Evolutionary conservation across 2,888 invertebrate genomes (phyloP), one percentile per base, ranked within the genome.

Genomic region (Stenoptilia bipunctidactyla): DNA sequence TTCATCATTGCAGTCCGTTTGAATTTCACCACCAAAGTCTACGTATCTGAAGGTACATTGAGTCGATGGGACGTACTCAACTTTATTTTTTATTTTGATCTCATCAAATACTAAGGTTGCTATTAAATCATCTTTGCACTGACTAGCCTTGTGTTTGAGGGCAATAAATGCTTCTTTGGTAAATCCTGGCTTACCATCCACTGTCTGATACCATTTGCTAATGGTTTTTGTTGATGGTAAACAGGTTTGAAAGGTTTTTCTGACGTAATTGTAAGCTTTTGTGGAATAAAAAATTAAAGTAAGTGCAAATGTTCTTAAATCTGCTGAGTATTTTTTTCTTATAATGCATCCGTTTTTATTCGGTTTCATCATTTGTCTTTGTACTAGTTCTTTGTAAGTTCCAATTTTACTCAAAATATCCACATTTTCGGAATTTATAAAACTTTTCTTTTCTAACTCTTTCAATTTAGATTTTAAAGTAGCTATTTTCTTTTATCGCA

Each of bases 211-310:
- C 44, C 44, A 40, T 15, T 38, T 41, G 3, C 15, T 36, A 10
- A 43, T 15, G 14, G 9, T 36, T 15, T 14, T 36, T 5, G 15
- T 13, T n/a, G 15, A 13, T 13, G 13, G 15, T 14, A 36, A 15
- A 2, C 10, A 14, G 1, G 51, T 52, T 10, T 56, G 42, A 45
- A 61, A 68, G 33, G 46, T 50, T 46, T 10, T 33, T 33, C 33
- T 13, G 4, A 33, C 4, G 13, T 13, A 12, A 4, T 2, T 6
- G 13, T 12, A 63, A 1, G 55, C 64, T 44, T 52, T 55, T n/a
- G 56, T 52, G 0, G 58, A 60, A 38, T 60, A 59, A 40, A 55
- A 64, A 38, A 62, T 51, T 2, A 62, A 40, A 4, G 61, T 61
- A 14, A 53, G 39, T 1, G 60, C 57, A 49, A 63, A 58, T 27